A percentile compares a stretch with the other conserved stretches of the same genome.
These are phyloP conservation scores for Philopotamus ludificatus DNA, from an alignment of 1,140 invertebrate genomes.

Conservation along the genomic window DNA sequence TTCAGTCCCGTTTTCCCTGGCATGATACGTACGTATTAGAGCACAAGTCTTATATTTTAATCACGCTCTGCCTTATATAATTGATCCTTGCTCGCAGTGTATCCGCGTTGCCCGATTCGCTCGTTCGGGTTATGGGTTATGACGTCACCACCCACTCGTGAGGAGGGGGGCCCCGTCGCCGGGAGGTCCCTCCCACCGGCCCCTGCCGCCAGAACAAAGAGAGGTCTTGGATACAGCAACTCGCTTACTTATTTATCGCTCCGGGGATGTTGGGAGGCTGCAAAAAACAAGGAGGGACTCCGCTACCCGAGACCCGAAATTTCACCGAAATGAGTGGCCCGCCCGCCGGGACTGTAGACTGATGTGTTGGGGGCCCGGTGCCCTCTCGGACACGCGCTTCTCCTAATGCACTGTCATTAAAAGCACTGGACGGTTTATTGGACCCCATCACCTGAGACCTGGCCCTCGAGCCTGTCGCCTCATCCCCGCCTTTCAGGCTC, in stretches of 20 bases:
- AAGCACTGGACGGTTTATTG: neutral
- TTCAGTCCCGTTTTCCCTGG: too few species aligned
- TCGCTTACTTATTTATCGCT: constrained; percentile 24
- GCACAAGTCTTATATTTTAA: too few species aligned
- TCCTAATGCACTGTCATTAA: neutral
- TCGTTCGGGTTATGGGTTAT: neutral
- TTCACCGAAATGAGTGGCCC: neutral
- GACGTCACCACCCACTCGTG: constrained; percentile 14
- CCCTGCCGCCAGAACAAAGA: neutral
- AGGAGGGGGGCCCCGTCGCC: too few species aligned
- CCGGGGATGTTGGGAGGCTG: constrained; percentile 7
- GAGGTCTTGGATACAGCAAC: neutral
- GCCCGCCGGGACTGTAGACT: neutral
- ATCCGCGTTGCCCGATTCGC: too few species aligned
- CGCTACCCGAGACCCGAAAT: neutral
- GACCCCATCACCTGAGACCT: neutral
- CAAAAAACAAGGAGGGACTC: neutral
- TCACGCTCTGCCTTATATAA: too few species aligned
- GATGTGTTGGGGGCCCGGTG: neutral
- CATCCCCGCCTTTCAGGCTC: too few species aligned
- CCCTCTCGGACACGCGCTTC: neutral
- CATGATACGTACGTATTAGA: too few species aligned
- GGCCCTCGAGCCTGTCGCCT: too few species aligned
- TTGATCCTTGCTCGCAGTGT: too few species aligned
- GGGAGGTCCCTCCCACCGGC: neutral